phyloP scores from a whole-genome alignment of 2,797 vertebrate species.

The Philypnodon macrostomus region DNA sequence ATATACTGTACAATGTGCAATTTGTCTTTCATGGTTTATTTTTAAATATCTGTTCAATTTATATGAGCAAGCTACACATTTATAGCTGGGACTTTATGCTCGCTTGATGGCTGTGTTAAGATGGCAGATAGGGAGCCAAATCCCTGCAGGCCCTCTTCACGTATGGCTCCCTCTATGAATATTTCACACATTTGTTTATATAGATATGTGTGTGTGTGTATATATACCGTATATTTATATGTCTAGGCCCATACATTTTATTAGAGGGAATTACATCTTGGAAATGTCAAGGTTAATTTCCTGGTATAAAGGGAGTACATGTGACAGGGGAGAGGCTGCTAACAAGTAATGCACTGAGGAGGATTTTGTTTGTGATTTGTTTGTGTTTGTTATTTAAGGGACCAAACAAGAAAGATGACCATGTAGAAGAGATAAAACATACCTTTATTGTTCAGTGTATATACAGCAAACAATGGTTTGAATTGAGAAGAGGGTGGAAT shows the following conservation, averaged over 20 bases:
- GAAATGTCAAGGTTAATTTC: constrained; percentile 77
- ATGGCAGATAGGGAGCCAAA: constrained; percentile 51
- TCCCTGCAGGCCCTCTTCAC: constrained; percentile 39
- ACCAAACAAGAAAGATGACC: constrained; percentile 36
- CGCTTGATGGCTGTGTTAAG: constrained; percentile 55
- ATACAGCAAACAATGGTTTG: constrained; percentile 55
- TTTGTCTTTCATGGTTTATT: constrained; percentile 29
- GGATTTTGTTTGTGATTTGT: constrained; percentile 44
- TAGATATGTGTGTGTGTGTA: constrained; percentile 30
- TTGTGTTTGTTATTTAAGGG: constrained; percentile 47
- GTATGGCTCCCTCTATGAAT: constrained; percentile 61
- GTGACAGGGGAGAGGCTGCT: constrained; percentile 47
- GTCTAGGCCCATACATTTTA: constrained; percentile 54
- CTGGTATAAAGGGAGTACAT: constrained; percentile 48
- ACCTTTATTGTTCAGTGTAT: constrained; percentile 60
- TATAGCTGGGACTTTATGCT: constrained; percentile 46
- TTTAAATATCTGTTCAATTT: constrained; percentile 46
- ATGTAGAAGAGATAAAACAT: constrained; percentile 39
- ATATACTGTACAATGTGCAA: constrained; percentile 14
- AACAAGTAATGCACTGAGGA: constrained; percentile 51
- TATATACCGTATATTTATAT: constrained; percentile 9
- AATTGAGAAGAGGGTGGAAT: constrained; percentile 39
- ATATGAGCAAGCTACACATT: constrained; percentile 38
- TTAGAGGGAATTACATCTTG: constrained; percentile 70
- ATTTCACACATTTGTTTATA: constrained; percentile 74